Percentiles rank a stretch among this genome's conserved stretches.
Conservation (phyloP, 1,140 invertebrate species). For the Nylanderia fulva region DNA sequence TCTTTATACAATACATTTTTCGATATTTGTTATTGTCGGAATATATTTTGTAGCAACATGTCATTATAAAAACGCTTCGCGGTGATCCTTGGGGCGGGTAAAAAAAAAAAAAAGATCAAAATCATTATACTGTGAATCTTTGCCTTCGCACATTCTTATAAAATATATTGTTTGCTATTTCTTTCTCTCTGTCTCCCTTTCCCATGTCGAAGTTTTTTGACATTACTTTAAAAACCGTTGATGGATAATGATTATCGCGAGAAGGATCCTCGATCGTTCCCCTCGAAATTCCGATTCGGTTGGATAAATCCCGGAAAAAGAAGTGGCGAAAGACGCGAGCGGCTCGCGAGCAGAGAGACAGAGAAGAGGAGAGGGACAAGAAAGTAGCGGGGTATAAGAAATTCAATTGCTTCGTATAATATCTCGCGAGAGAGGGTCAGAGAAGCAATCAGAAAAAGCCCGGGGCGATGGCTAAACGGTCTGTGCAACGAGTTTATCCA, state of each 20-base stretch:
- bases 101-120: not conserved
- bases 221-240: slow-evolving; percentile 17
- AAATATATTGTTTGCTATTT: slow-evolving; percentile 1
- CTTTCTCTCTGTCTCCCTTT: not conserved
- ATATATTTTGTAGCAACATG: not conserved
- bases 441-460: slow-evolving; percentile 76
- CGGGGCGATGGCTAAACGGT: slow-evolving; percentile 75
- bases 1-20: not conserved
- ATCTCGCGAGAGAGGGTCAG: slow-evolving; percentile 62
- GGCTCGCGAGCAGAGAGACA: not conserved
- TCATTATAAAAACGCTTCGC: not conserved
- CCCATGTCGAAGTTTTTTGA: slow-evolving; percentile 20
- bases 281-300: slow-evolving; percentile 62
- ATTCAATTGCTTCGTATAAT: slow-evolving; percentile 77
- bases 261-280: slow-evolving; percentile 16
- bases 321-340: slow-evolving; percentile 30
- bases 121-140: not conserved
- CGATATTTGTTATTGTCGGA: not conserved
- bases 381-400: slow-evolving; percentile 71
- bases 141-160: slow-evolving; percentile 1
- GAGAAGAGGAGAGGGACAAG: not conserved
- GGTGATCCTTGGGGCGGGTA: not conserved
- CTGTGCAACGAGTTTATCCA: slow-evolving; percentile 73
- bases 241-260: slow-evolving; percentile 47
- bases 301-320: slow-evolving; percentile 62